phyloP scores from a whole-genome alignment of 2,888 invertebrate genomes.

The Endomychus coccineus region DNA sequence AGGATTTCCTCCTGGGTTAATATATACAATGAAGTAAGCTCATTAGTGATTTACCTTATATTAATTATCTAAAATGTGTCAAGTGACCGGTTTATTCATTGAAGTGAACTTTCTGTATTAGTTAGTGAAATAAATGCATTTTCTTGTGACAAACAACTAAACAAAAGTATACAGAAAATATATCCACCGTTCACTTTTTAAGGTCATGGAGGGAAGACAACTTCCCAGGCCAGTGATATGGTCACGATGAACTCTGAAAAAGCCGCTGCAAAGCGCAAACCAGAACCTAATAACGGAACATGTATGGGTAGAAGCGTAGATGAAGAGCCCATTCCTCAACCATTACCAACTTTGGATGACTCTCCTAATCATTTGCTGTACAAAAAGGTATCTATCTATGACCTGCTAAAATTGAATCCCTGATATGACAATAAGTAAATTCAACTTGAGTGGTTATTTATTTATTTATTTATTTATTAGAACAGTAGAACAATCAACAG shows the following conservation, averaged over 20 bases:
- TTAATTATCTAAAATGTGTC: slow-evolving; percentile 6
- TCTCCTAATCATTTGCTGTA: slow-evolving; percentile 85
- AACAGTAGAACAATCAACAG: too few species aligned
- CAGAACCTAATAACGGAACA: slow-evolving; percentile 45
- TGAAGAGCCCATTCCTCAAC: slow-evolving; percentile 32
- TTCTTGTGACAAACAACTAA: too few species aligned
- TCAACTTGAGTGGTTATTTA: too few species aligned
- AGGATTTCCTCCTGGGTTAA: slow-evolving; percentile 24
- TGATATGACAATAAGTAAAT: too few species aligned
- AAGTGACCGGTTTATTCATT: slow-evolving; percentile 3
- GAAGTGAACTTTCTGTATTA: too few species aligned
- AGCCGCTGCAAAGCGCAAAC: slow-evolving; percentile 53
- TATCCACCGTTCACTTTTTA: slow-evolving; percentile 1
- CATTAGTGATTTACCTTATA: slow-evolving; percentile 6
- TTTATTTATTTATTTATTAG: too few species aligned
- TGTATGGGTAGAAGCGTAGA: slow-evolving; percentile 36
- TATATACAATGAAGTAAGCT: slow-evolving; percentile 28
- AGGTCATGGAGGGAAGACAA: slow-evolving; percentile 3
- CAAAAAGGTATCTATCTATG: slow-evolving; percentile 59
- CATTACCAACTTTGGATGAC: slow-evolving; percentile 50
- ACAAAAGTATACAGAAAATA: too few species aligned
- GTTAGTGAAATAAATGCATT: too few species aligned
- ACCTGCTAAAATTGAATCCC: too few species aligned
- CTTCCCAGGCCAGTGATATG: slow-evolving; percentile 46
- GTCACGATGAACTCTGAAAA: slow-evolving; percentile 61